Evolutionary conservation across 2,888 invertebrate species (phyloP).

Genomic region (Osmoderma eremita): DNA sequence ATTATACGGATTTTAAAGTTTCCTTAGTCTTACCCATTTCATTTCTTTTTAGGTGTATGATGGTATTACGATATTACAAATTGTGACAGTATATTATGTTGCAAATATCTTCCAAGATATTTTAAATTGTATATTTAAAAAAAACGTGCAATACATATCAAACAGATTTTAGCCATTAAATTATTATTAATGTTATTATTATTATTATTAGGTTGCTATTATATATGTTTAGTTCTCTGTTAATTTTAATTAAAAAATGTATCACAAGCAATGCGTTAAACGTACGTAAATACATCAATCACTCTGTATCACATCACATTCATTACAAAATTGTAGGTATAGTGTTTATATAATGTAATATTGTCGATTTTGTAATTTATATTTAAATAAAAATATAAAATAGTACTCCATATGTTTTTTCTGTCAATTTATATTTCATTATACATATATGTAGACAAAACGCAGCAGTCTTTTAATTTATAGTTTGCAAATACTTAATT

Average conservation of each 20-base stretch:
- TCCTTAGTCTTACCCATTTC: no score
- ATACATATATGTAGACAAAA: background rate
- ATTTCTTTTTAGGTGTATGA: no score
- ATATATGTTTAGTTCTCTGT: background rate
- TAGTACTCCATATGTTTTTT: no score
- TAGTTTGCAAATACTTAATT: no score
- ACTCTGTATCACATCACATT: constrained; percentile 14
- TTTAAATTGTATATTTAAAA: background rate
- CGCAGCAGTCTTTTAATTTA: no score
- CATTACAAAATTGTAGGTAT: constrained; percentile 25
- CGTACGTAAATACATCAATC: constrained; percentile 5
- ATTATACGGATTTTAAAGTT: no score
- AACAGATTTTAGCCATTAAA: background rate
- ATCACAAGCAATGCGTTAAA: no score
- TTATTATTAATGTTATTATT: background rate
- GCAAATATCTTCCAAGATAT: no score
- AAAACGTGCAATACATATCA: constrained; percentile 24
- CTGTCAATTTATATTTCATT: no score
- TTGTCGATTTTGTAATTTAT: constrained; percentile 31
- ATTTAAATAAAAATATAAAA: constrained; percentile 24
- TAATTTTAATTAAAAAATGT: no score
- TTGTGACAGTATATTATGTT: no score
- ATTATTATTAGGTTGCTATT: background rate
- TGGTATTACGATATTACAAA: no score
- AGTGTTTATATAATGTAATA: constrained; percentile 12